A percentile compares a stretch with the other conserved stretches of the same genome.
These are phyloP conservation scores for Xanthia icteritia DNA, from an alignment of 2,888 invertebrate genomes.

Conservation along the genomic window DNA sequence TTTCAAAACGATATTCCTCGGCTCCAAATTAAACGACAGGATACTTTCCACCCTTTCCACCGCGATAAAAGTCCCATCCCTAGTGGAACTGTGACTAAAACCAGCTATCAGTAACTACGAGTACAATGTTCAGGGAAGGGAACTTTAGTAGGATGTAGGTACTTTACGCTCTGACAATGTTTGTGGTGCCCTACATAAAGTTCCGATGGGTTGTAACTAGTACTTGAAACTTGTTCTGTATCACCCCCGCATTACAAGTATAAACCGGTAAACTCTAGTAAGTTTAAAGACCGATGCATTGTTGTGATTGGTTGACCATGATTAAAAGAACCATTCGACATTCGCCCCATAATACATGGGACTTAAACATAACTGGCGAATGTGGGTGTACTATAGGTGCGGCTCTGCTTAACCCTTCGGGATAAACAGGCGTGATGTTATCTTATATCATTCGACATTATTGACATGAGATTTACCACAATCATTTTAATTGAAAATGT, in stretches of 20 bases:
- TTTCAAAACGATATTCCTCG: neutral
- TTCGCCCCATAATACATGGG: neutral
- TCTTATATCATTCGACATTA: too few species aligned
- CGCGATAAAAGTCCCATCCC: neutral
- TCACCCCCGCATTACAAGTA: constrained; percentile 36
- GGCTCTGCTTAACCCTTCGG: neutral
- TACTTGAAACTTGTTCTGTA: constrained; percentile 40
- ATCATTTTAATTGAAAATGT: neutral
- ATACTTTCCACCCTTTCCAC: neutral
- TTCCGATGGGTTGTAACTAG: constrained; percentile 35
- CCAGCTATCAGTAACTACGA: constrained; percentile 36
- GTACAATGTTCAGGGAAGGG: constrained; percentile 14
- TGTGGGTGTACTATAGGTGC: neutral
- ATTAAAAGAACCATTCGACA: neutral
- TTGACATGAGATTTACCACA: neutral
- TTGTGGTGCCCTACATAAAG: constrained; percentile 43
- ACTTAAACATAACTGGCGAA: too few species aligned
- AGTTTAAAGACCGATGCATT: neutral
- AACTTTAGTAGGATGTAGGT: constrained; percentile 33
- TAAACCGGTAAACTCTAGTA: constrained; percentile 14
- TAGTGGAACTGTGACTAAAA: constrained; percentile 8
- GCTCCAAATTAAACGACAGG: neutral
- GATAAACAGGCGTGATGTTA: neutral
- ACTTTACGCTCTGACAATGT: constrained; percentile 41
- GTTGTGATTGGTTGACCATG: constrained; percentile 6